A percentile compares a stretch with the other conserved stretches of the same genome.
Evolutionary conservation across 2,888 invertebrate genomes (phyloP).

Genomic region (Aradus depressus): DNA sequence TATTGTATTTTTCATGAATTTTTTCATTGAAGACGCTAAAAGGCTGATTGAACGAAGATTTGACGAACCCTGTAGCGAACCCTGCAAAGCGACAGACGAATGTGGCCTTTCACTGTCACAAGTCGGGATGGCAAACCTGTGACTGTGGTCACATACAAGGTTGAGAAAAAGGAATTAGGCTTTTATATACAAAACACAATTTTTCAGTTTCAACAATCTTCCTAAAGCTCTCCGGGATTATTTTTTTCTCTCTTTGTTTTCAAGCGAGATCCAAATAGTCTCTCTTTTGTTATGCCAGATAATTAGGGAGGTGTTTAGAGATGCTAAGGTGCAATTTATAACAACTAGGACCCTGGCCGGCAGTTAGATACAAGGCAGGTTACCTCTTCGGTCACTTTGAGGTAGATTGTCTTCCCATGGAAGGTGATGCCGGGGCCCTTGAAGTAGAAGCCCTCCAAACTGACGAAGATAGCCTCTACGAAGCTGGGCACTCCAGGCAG

Average conservation of each 20-base stretch:
- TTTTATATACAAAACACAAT: no score
- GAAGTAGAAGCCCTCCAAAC: conserved; percentile 26
- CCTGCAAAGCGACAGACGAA: conserved; percentile 52
- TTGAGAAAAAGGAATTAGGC: conserved; percentile 39
- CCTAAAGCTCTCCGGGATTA: no score
- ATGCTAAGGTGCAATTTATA: no score
- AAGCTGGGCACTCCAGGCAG: conserved; percentile 51
- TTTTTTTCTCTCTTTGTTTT: no score
- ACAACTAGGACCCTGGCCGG: no score
- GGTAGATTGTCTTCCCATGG: conserved; percentile 31
- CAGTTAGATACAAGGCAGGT: no score
- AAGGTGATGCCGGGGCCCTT: conserved; percentile 19
- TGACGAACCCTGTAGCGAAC: conserved; percentile 48
- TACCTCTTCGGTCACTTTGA: conserved; percentile 34
- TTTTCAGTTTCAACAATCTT: no score
- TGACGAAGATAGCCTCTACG: conserved; percentile 33
- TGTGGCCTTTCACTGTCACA: conserved; percentile 51
- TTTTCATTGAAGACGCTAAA: conserved; percentile 56
- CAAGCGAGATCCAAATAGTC: no score
- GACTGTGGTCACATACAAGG: conserved; percentile 38
- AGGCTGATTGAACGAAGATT: conserved; percentile 53
- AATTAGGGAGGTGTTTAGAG: no score
- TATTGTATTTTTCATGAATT: no score
- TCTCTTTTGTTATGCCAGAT: no score
- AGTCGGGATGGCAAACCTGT: conserved; percentile 40